Percentiles rank a stretch among this genome's conserved stretches.
phyloP scores from a whole-genome alignment of 2,113 vertebrate species.

The human (Homo sapiens) region DNA sequence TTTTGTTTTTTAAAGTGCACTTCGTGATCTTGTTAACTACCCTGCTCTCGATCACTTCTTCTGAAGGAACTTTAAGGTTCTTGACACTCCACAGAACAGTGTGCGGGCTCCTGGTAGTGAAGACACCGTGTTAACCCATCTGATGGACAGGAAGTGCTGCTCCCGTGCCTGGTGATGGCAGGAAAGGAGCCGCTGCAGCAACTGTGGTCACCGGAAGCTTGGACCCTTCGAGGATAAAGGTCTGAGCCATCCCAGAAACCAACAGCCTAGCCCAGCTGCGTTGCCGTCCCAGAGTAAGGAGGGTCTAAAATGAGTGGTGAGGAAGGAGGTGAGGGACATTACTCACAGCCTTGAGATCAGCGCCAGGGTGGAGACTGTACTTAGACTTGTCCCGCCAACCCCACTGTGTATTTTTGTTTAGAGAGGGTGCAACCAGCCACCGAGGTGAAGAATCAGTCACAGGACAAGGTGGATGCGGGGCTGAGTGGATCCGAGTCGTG shows the following conservation, averaged over 20 bases:
- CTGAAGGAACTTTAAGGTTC: neutral
- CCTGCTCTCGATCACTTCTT: neutral
- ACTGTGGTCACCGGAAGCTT: neutral
- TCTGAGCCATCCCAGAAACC: neutral
- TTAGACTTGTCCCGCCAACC: neutral
- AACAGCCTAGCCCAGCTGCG: neutral
- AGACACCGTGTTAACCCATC: neutral
- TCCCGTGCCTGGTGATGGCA: neutral
- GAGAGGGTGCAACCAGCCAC: neutral
- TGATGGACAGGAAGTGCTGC: neutral
- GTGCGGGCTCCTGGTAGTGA: neutral
- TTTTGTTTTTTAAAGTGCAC: neutral
- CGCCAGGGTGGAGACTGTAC: neutral
- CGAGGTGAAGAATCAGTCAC: neutral
- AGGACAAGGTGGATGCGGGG: neutral
- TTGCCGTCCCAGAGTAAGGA: neutral
- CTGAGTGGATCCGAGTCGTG: neutral
- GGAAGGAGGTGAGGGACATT: neutral
- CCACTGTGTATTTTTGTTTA: neutral
- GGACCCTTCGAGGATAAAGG: neutral
- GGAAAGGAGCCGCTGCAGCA: neutral
- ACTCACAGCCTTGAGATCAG: neutral
- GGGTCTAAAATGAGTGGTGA: neutral
- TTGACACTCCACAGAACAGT: neutral
- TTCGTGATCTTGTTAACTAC: neutral